Conservation (phyloP, 2,113 vertebrate genomes). For the Chloroceryle aenea region DNA sequence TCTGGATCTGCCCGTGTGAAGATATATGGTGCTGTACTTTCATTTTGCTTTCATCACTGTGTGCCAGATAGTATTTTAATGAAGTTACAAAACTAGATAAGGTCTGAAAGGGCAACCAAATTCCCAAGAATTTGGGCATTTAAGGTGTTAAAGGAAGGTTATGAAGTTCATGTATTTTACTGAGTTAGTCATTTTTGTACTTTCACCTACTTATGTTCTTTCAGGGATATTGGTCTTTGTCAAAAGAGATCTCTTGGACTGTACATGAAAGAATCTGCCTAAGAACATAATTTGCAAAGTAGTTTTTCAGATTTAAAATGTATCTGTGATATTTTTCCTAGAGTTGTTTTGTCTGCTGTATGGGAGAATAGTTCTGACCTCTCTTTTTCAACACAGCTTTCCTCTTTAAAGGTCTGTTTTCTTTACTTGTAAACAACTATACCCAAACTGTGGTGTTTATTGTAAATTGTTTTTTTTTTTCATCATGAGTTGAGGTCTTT, state of each 20-base stretch:
- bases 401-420: not conserved
- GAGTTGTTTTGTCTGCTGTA: not conserved
- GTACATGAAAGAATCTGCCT: not conserved
- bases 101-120: not conserved
- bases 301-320: not conserved
- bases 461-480: not conserved
- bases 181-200: not conserved
- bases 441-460: not conserved
- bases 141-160: not conserved
- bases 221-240: not conserved
- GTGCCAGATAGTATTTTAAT: not conserved
- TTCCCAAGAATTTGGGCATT: not conserved
- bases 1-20: not conserved
- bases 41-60: not conserved
- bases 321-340: not conserved
- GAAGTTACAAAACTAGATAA: not conserved
- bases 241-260: not conserved
- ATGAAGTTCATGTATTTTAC: not conserved
- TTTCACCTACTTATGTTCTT: not conserved
- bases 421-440: not conserved
- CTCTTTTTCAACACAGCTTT: not conserved
- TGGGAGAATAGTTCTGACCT: not conserved
- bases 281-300: not conserved
- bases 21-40: not conserved
- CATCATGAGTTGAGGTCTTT: not conserved